Evolutionary conservation across 2,797 vertebrate genomes (phyloP).

Genomic region (Urosaurus nigricauda): DNA sequence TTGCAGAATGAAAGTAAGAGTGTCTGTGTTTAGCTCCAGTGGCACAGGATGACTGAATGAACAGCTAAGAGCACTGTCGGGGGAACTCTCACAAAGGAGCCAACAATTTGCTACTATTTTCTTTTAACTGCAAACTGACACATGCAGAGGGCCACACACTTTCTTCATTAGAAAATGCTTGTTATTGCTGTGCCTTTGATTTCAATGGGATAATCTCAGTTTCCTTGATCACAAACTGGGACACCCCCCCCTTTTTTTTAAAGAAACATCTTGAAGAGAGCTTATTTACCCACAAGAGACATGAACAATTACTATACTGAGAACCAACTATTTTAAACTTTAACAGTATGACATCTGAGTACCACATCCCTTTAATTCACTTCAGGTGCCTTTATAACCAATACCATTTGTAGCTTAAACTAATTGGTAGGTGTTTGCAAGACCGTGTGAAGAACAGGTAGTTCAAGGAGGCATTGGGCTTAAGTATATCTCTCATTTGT

Average conservation of each 20-base stretch:
- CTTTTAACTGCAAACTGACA: conserved; percentile 65
- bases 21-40: conserved; percentile 65
- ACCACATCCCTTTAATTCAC: conserved; percentile 57
- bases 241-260: conserved; percentile 15
- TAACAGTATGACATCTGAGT: conserved; percentile 60
- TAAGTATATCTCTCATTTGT: conserved; percentile 18
- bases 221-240: conserved; percentile 59
- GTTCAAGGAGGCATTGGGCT: conserved; percentile 43
- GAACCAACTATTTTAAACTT: conserved; percentile 71
- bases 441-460: conserved; percentile 35
- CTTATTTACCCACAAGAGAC: conserved; percentile 69
- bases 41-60: conserved; percentile 63
- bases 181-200: conserved; percentile 70
- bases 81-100: conserved; percentile 59
- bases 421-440: conserved; percentile 57
- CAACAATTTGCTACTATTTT: conserved; percentile 66
- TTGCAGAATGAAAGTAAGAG: conserved; percentile 62
- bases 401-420: conserved; percentile 55
- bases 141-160: conserved; percentile 62
- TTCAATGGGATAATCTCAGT: conserved; percentile 68
- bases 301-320: conserved; percentile 60
- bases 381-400: conserved; percentile 58
- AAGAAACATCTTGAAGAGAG: conserved; percentile 64
- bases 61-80: conserved; percentile 55
- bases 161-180: conserved; percentile 66